Conservation (phyloP, 2,797 vertebrate genomes). For the Leptodactylus fallax region DNA sequence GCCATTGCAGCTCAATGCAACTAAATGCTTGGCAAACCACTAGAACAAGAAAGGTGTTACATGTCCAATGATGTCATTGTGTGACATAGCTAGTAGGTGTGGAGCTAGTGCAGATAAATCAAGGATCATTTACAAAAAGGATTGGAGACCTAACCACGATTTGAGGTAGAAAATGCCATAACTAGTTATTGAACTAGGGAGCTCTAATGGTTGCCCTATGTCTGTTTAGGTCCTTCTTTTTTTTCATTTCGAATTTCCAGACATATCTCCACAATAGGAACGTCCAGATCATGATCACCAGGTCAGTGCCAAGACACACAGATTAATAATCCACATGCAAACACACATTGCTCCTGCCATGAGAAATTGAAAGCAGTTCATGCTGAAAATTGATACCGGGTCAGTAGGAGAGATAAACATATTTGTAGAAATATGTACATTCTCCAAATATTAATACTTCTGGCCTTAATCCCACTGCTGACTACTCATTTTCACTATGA, state of each 20-base stretch:
- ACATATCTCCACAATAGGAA: background rate
- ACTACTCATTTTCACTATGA: background rate
- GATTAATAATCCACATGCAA: conserved; percentile 38
- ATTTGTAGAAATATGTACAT: conserved; percentile 33
- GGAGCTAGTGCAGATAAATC: background rate
- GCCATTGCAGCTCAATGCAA: background rate
- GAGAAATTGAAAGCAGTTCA: conserved; percentile 37
- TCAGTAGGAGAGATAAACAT: conserved; percentile 41
- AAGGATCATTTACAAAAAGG: background rate
- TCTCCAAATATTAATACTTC: conserved; percentile 33
- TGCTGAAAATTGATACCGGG: conserved; percentile 47
- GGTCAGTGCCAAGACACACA: conserved; percentile 49
- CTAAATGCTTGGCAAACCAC: background rate
- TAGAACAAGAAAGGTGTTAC: background rate
- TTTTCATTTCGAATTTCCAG: background rate
- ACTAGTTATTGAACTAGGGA: background rate
- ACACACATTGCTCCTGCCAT: conserved; percentile 32
- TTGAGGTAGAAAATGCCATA: background rate
- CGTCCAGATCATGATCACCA: conserved; percentile 27
- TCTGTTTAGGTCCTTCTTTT: background rate
- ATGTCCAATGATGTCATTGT: background rate
- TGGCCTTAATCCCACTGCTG: conserved; percentile 23
- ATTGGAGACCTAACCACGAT: too few relatives aligned
- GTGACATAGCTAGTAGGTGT: background rate
- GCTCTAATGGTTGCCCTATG: background rate